These are phyloP conservation scores for Ariopsis seemanni DNA, from an alignment of 2,113 vertebrate species.

Conservation along the genomic window DNA sequence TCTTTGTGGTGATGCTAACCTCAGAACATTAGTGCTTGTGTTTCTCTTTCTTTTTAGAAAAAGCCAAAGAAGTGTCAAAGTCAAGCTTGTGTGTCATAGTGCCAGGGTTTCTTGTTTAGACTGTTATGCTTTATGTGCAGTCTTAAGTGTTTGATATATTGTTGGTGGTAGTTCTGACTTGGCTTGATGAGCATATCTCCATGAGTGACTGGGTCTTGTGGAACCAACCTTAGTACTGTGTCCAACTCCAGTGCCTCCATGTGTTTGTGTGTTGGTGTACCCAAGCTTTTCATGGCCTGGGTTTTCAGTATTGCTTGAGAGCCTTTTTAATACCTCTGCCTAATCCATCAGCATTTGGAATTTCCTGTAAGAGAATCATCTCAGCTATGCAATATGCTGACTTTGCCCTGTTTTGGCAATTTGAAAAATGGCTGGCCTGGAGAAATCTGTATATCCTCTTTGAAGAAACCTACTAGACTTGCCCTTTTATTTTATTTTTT, in stretches of 20 bases:
- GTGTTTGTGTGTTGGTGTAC: slow-evolving; percentile 24
- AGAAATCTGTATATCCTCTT: background rate
- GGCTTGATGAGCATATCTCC: slow-evolving; percentile 8
- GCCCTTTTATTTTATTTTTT: background rate
- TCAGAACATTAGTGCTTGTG: slow-evolving; percentile 25
- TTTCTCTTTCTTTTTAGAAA: slow-evolving; percentile 23
- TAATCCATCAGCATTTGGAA: slow-evolving; percentile 37
- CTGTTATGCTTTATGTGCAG: slow-evolving; percentile 13
- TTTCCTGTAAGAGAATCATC: slow-evolving; percentile 21
- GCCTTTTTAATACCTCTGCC: slow-evolving; percentile 37
- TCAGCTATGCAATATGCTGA: slow-evolving; percentile 51
- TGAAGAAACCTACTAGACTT: background rate
- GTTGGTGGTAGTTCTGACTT: slow-evolving; percentile 15
- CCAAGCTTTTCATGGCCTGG: slow-evolving; percentile 32
- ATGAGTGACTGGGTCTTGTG: background rate
- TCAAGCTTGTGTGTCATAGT: slow-evolving; percentile 32
- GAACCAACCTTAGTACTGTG: slow-evolving; percentile 19
- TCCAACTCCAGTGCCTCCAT: slow-evolving; percentile 43
- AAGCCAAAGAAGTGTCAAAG: slow-evolving; percentile 57
- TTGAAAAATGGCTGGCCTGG: slow-evolving; percentile 4
- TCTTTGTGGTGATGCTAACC: slow-evolving; percentile 26
- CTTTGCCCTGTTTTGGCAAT: slow-evolving; percentile 8
- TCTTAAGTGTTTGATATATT: slow-evolving; percentile 35
- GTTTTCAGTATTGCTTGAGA: slow-evolving; percentile 18
- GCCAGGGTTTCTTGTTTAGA: slow-evolving; percentile 31